phyloP scores from a whole-genome alignment of 2,797 vertebrate species.

The Emys orbicularis region DNA sequence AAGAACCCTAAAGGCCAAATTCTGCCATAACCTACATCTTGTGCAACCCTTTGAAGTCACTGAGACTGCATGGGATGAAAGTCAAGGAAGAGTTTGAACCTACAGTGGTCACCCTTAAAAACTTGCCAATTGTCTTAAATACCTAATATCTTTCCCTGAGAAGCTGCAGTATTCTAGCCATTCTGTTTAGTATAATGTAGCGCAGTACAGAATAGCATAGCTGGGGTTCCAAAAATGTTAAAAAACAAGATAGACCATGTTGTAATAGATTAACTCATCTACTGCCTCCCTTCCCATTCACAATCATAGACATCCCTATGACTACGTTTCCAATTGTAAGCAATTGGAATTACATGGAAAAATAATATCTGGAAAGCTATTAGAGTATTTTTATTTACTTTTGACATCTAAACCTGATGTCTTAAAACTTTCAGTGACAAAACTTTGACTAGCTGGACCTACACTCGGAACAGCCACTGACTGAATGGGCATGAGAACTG shows the following conservation, averaged over 20 bases:
- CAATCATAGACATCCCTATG: background rate
- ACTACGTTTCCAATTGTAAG: background rate
- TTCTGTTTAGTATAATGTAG: background rate
- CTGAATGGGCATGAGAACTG: background rate
- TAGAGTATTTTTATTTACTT: background rate
- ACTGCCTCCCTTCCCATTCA: background rate
- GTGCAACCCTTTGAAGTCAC: background rate
- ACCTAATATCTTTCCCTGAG: background rate
- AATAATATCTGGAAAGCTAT: background rate
- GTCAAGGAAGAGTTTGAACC: background rate
- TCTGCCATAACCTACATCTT: background rate
- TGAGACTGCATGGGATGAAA: background rate
- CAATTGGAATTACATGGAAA: background rate
- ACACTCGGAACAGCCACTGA: background rate
- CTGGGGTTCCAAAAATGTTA: background rate
- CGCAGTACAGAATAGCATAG: background rate
- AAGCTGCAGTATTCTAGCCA: background rate
- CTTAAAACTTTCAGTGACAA: background rate
- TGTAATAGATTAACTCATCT: background rate
- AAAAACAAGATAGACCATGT: background rate
- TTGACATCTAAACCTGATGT: background rate
- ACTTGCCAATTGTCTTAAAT: rapidly evolving
- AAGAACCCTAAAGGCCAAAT: background rate
- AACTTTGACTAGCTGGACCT: background rate
- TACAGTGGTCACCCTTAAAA: background rate